A percentile compares a stretch with the other conserved stretches of the same genome.
phyloP scores from a whole-genome alignment of 2,797 vertebrate genomes.

The Craterocephalus amniculus region DNA sequence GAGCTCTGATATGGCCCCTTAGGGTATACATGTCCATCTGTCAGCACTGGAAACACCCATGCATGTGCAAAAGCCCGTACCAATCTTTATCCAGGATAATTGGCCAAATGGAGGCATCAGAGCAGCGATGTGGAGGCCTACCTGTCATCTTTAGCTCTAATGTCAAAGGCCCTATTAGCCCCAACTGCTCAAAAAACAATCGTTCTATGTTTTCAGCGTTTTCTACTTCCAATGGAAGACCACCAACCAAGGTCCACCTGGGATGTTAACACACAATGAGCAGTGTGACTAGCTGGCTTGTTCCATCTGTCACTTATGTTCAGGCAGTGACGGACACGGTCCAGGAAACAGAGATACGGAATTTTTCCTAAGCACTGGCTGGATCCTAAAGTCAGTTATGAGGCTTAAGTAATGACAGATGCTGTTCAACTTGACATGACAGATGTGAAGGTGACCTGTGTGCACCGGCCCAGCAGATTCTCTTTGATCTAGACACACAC shows the following conservation, averaged over 20 bases:
- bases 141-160: conserved; percentile 49
- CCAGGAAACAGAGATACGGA: conserved; percentile 25
- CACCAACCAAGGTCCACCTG: conserved; percentile 68
- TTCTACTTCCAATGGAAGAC: conserved; percentile 48
- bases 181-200: conserved; percentile 31
- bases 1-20: conserved; percentile 32
- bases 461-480: conserved; percentile 16
- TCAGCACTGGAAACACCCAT: conserved; percentile 42
- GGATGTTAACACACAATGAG: conserved; percentile 39
- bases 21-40: conserved; percentile 64
- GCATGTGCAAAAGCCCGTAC: conserved; percentile 33
- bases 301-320: conserved; percentile 37
- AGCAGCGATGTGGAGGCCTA: conserved; percentile 47
- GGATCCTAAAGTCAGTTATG: conserved; percentile 52
- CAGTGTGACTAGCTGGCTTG: conserved; percentile 37
- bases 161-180: conserved; percentile 51
- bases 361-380: conserved; percentile 41
- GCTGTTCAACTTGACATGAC: conserved; percentile 5
- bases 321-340: conserved; percentile 57
- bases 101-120: conserved; percentile 45
- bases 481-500: conserved; percentile 19
- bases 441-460: conserved; percentile 41
- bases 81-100: conserved; percentile 55
- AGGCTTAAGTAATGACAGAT: conserved; percentile 57
- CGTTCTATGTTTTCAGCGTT: conserved; percentile 32